Conservation (phyloP, 2,888 invertebrate species). For the Crepidodera aurea region DNA sequence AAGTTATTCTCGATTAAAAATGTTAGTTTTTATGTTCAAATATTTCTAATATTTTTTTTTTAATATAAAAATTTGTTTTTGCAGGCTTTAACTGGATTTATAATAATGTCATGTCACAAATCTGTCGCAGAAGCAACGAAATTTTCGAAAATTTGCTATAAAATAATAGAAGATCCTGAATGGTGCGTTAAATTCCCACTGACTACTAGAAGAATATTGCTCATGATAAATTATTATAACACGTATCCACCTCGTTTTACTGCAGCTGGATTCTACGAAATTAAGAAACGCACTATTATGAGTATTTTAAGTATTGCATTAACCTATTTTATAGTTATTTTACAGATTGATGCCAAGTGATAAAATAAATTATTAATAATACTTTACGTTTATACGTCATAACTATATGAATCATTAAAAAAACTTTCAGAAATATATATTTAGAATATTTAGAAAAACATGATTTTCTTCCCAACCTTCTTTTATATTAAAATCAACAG, state of each 20-base stretch:
- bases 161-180: not conserved
- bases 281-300: not conserved
- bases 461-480: too few species aligned
- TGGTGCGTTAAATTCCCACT: not conserved
- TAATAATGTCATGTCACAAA: not conserved
- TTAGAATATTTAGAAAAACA: too few species aligned
- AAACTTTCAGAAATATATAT: too few species aligned
- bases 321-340: not conserved
- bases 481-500: too few species aligned
- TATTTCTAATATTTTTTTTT: too few species aligned
- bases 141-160: not conserved
- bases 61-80: not conserved
- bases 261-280: not conserved
- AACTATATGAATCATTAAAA: too few species aligned
- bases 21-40: too few species aligned
- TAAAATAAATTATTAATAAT: too few species aligned
- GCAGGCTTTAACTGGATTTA: not conserved
- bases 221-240: not conserved
- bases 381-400: too few species aligned
- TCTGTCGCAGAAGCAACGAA: not conserved
- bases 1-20: too few species aligned
- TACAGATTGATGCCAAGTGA: not conserved
- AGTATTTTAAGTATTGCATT: not conserved
- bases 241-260: not conserved
- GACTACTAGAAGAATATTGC: not conserved